Percentiles rank a stretch among this genome's conserved stretches.
phyloP scores from a whole-genome alignment of 1,140 invertebrate genomes.

The Pachyrhynchus sulphureomaculatus region DNA sequence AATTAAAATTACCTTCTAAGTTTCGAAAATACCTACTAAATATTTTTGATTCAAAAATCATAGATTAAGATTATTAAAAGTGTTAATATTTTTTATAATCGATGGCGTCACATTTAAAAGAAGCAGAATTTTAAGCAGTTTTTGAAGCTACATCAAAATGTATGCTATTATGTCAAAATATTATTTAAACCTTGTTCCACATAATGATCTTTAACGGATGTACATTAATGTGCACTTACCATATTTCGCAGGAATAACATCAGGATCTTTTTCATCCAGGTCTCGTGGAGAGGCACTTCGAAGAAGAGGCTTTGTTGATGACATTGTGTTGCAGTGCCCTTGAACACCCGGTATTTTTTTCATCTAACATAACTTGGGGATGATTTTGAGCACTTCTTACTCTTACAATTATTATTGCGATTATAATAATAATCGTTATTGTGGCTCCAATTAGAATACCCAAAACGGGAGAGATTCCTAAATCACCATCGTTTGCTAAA shows the following conservation, averaged over 20 bases:
- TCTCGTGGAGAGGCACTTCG: conserved; percentile 54
- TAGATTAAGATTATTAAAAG: too few species aligned
- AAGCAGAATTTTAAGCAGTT: too few species aligned
- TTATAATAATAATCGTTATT: conserved; percentile 56
- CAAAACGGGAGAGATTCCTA: conserved; percentile 58
- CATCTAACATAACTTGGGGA: conserved; percentile 31
- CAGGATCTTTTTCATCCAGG: conserved; percentile 68
- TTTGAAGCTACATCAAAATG: too few species aligned
- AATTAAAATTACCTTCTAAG: too few species aligned
- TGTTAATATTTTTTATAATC: too few species aligned
- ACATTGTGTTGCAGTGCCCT: conserved; percentile 42
- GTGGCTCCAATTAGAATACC: conserved; percentile 58
- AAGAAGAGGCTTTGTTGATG: conserved; percentile 49
- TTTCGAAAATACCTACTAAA: too few species aligned
- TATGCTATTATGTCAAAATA: too few species aligned
- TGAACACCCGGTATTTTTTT: conserved; percentile 32
- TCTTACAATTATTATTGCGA: conserved; percentile 56
- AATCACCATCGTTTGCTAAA: conserved; percentile 57
- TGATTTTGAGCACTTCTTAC: conserved; percentile 50
- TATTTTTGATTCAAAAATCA: too few species aligned
- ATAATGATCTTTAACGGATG: too few species aligned
- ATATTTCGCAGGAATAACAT: conserved; percentile 72
- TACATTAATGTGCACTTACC: too few species aligned
- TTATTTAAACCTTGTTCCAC: too few species aligned
- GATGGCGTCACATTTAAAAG: too few species aligned